These are phyloP conservation scores for Listronotus bonariensis DNA, from an alignment of 1,140 invertebrate species.

Conservation along the genomic window DNA sequence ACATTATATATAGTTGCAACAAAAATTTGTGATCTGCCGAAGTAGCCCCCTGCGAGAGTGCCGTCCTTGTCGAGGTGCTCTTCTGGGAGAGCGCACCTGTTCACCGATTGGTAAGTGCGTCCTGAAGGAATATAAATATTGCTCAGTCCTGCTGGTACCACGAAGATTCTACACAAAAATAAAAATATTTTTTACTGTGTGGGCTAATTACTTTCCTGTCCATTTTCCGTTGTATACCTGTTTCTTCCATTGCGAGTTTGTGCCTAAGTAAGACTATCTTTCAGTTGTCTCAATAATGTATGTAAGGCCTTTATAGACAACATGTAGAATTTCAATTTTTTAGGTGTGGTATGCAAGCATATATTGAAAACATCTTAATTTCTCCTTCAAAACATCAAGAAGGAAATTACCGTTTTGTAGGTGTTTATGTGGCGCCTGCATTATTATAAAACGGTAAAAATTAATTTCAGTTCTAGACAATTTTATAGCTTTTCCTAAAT, in stretches of 20 bases:
- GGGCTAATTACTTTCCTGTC: neutral
- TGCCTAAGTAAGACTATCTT: conserved; percentile 11
- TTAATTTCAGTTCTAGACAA: neutral
- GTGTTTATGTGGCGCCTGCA: conserved; percentile 12
- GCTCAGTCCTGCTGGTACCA: too few species aligned
- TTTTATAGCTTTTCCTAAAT: too few species aligned
- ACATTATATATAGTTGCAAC: too few species aligned
- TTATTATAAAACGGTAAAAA: neutral
- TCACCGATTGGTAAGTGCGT: too few species aligned
- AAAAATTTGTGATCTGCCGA: too few species aligned
- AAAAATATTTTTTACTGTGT: too few species aligned
- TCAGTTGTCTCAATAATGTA: conserved; percentile 11
- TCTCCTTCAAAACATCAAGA: neutral
- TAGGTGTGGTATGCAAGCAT: conserved; percentile 1
- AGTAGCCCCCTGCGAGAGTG: too few species aligned
- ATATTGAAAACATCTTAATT: conserved; percentile 13
- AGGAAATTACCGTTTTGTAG: conserved; percentile 7
- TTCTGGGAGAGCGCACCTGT: too few species aligned
- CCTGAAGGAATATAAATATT: too few species aligned
- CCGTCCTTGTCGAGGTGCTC: too few species aligned
- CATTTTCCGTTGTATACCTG: conserved; percentile 6
- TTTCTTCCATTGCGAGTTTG: conserved; percentile 7
- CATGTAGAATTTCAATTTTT: conserved; percentile 12
- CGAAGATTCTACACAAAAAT: too few species aligned
- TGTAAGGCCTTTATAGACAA: neutral